Percentiles rank a stretch among this genome's conserved stretches.
Evolutionary conservation across 2,888 invertebrate species (phyloP).

Genomic region (Nomada fabriciana): DNA sequence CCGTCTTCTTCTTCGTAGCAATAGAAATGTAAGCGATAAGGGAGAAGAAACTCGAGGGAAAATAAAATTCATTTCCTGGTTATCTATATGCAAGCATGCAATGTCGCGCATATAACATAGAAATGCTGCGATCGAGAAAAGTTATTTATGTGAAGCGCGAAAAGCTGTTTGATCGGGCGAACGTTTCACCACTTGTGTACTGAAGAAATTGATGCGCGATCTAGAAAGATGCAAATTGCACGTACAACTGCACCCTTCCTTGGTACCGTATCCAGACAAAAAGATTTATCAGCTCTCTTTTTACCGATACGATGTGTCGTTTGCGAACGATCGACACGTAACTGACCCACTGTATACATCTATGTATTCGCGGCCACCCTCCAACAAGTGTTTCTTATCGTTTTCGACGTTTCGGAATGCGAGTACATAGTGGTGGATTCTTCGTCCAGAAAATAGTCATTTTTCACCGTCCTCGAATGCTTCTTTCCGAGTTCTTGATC

Average conservation of each 20-base stretch:
- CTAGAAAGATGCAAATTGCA: not conserved
- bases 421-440: not conserved
- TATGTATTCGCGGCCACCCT: not conserved
- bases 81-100: not conserved
- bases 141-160: not conserved
- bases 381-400: not conserved
- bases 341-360: no score
- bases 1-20: not conserved
- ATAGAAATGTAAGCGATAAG: not conserved
- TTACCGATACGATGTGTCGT: constrained; percentile 21
- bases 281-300: constrained; percentile 23
- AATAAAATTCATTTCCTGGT: constrained; percentile 6
- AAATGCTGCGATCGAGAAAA: not conserved
- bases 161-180: constrained; percentile 8
- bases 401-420: no score
- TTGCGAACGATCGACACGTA: not conserved
- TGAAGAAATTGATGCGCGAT: constrained; percentile 17
- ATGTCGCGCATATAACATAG: not conserved
- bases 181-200: constrained; percentile 2
- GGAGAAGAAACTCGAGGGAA: not conserved
- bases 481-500: not conserved
- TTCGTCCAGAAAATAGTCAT: not conserved
- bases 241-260: not conserved
- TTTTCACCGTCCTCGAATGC: no score
- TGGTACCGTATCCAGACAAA: not conserved